A percentile compares a stretch with the other conserved stretches of the same genome.
Evolutionary conservation across 2,888 invertebrate species (phyloP).

Genomic region (Pheosia tremula): DNA sequence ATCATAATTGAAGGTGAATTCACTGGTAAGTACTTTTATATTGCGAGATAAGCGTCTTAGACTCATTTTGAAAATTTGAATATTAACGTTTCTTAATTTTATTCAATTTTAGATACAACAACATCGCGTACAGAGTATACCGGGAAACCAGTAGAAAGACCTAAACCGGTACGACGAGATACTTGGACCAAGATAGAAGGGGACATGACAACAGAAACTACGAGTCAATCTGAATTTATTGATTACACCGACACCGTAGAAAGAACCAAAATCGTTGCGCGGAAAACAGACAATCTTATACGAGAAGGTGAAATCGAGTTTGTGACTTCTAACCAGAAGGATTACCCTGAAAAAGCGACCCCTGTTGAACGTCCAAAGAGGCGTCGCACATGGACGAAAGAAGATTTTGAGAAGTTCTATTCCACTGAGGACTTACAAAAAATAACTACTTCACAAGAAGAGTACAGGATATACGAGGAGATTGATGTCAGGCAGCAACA

Average conservation of each 20-base stretch:
- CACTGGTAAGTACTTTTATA: conserved; percentile 73
- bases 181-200: conserved; percentile 92
- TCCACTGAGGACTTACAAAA: conserved; percentile 82
- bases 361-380: conserved; percentile 85
- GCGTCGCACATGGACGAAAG: conserved; percentile 89
- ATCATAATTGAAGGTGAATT: conserved; percentile 87
- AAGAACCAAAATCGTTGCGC: conserved; percentile 84
- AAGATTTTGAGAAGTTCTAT: conserved; percentile 89
- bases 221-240: conserved; percentile 86
- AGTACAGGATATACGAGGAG: conserved; percentile 86
- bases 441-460: conserved; percentile 88
- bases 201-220: conserved; percentile 88
- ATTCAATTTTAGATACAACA: conserved; percentile 85
- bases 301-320: conserved; percentile 88
- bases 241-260: conserved; percentile 85
- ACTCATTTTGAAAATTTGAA: too few relatives aligned
- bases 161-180: conserved; percentile 87
- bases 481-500: conserved; percentile 78
- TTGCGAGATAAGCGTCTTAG: neutral
- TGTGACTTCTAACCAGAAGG: conserved; percentile 86
- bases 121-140: conserved; percentile 89
- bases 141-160: conserved; percentile 86
- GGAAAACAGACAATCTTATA: conserved; percentile 87
- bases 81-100: neutral
- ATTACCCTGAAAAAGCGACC: conserved; percentile 85